These are phyloP conservation scores for Halictus rubicundus DNA, from an alignment of 1,140 invertebrate genomes.

Conservation along the genomic window DNA sequence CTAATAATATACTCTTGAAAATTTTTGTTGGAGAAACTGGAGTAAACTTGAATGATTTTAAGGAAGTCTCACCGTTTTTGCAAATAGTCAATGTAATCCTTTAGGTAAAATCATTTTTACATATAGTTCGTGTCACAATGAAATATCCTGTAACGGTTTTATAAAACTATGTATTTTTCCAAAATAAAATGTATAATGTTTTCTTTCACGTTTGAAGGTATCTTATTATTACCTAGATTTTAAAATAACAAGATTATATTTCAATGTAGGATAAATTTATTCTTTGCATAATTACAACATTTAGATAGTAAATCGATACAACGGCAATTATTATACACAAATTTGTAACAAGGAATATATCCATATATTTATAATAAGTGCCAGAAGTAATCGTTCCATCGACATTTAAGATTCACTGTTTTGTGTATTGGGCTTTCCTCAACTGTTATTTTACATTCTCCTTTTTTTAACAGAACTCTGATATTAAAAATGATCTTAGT, in stretches of 20 bases:
- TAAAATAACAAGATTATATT: neutral
- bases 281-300: slow-evolving; percentile 62
- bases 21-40: slow-evolving; percentile 64
- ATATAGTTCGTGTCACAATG: neutral
- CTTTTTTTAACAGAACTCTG: slow-evolving; percentile 27
- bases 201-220: neutral
- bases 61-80: slow-evolving; percentile 66
- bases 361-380: slow-evolving; percentile 61
- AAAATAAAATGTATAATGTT: slow-evolving; percentile 5
- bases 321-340: slow-evolving; percentile 59
- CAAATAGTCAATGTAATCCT: slow-evolving; percentile 66
- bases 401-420: slow-evolving; percentile 45
- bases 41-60: slow-evolving; percentile 35
- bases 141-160: slow-evolving; percentile 7
- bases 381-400: slow-evolving; percentile 47
- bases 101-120: neutral
- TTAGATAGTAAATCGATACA: slow-evolving; percentile 66
- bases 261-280: slow-evolving; percentile 59
- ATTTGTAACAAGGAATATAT: slow-evolving; percentile 62
- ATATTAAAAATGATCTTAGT: slow-evolving; percentile 32
- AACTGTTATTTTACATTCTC: slow-evolving; percentile 33
- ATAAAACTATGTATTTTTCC: neutral
- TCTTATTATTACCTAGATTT: neutral
- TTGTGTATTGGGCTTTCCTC: slow-evolving; percentile 41
- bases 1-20: slow-evolving; percentile 65